Base-by-base conservation (phyloP, 2,113 vertebrate genomes). In the Triplophysa rosa region DNA sequence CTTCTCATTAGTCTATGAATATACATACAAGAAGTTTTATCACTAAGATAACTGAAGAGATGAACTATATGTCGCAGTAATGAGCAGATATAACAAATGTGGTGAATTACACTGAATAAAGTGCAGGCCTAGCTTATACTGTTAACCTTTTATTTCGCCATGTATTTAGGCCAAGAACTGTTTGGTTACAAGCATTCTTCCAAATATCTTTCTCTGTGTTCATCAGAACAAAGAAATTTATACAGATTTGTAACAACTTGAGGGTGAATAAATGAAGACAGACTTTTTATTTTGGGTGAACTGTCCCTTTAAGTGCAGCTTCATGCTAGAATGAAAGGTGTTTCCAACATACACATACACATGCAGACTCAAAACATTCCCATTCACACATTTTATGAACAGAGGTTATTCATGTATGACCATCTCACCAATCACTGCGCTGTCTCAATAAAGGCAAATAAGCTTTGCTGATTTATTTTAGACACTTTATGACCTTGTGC, bases 381-480 rank as follows among this genome's bases (percentile, higher is more conserved):
- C 67, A 61, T 21, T 26, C 0, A n/a, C 29, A 42, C 16, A 12
- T 19, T 62, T 64, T 23, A 54, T 3, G 6, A 37, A 65, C 45
- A 77, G 45, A 77, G 8, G 45, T 54, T 77, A 77, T 54, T 76
- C 73, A 52, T 52, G 61, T 42, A 49, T 23, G 58, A 45, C 33
- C 4, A 24, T 19, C 54, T 74, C 58, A 62, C 58, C 59, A 37
- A 26, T 54, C 62, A 66, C 52, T 65, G n/a, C 24, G 59, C 72
- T 72, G 23, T 49, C 40, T 75, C 24, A 49, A 63, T 75, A 75
- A 75, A 49, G 9, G 23, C 59, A 75, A 49, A 75, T 49, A 63
- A 62, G 59, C 59, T 63, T 47, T 29, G 59, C 72, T 63, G 59
- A 63, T 75, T 75, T 75, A 75, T 75, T 47, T 63, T 49, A 40